A percentile compares a stretch with the other conserved stretches of the same genome.
phyloP scores from a whole-genome alignment of 1,140 invertebrate species.

The Dufourea novaeangliae region DNA sequence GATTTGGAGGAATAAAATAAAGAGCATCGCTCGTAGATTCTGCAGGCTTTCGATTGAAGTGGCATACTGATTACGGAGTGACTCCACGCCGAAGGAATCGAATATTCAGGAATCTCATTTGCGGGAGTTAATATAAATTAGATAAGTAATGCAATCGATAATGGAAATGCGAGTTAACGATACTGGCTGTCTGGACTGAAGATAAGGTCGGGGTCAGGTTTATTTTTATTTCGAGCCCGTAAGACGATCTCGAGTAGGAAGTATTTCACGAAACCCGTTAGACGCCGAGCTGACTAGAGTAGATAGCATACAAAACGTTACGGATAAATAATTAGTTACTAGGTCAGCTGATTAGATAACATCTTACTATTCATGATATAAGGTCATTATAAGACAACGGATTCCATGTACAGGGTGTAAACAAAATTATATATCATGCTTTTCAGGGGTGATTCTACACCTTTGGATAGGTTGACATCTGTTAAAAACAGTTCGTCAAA shows the following conservation, averaged over 20 bases:
- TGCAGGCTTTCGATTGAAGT: not conserved
- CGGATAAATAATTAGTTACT: no score
- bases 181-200: not conserved
- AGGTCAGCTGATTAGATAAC: no score
- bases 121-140: not conserved
- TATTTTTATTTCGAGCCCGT: not conserved
- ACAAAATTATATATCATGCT: no score
- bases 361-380: no score
- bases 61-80: not conserved
- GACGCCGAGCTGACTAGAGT: no score
- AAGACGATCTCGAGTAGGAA: not conserved
- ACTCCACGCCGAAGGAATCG: not conserved
- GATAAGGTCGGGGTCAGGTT: not conserved
- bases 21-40: not conserved
- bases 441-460: no score
- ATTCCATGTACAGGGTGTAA: no score
- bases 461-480: no score
- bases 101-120: conserved; percentile 23
- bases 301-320: no score
- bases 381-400: no score
- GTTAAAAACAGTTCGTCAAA: no score
- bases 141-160: conserved; percentile 5
- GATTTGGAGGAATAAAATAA: conserved; percentile 20
- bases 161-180: not conserved
- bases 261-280: no score